Percentiles rank a stretch among this genome's conserved stretches.
Evolutionary conservation across 2,888 invertebrate species (phyloP).

Genomic region (Tachina lurida): DNA sequence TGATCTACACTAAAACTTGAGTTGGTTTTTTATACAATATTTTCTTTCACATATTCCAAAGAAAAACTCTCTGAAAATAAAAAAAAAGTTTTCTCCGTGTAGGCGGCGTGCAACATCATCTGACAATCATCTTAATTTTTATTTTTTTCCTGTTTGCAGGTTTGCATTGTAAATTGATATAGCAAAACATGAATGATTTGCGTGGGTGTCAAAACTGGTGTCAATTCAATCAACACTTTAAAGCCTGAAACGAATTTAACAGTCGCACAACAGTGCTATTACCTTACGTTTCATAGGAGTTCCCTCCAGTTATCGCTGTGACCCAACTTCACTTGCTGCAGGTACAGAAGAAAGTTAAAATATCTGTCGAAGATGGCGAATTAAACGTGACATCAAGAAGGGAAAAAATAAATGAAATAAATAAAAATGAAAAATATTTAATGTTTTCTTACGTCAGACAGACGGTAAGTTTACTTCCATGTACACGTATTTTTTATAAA

Average conservation of each 20-base stretch:
- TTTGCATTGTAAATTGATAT: constrained; percentile 2
- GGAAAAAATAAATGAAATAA: background rate
- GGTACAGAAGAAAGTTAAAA: constrained; percentile 50
- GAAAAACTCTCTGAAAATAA: background rate
- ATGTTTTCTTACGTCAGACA: too few species aligned
- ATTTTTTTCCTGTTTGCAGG: background rate
- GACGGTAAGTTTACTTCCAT: too few species aligned
- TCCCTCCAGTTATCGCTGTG: constrained; percentile 32
- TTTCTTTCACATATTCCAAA: too few species aligned
- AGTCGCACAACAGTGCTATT: too few species aligned
- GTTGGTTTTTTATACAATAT: too few species aligned
- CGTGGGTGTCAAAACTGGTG: constrained; percentile 71
- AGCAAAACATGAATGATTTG: constrained; percentile 51
- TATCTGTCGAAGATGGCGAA: constrained; percentile 38
- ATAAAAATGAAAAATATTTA: too few species aligned
- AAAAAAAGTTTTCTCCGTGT: background rate
- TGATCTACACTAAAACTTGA: constrained; percentile 4
- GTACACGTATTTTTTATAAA: too few species aligned
- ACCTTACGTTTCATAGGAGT: constrained; percentile 36
- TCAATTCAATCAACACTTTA: constrained; percentile 69
- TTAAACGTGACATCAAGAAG: constrained; percentile 53
- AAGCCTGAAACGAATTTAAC: constrained; percentile 11
- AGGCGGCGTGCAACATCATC: background rate
- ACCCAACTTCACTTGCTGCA: constrained; percentile 28
- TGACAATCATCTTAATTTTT: background rate